Evolutionary conservation across 2,888 invertebrate genomes (phyloP).

Genomic region (Acrobasis consociella): DNA sequence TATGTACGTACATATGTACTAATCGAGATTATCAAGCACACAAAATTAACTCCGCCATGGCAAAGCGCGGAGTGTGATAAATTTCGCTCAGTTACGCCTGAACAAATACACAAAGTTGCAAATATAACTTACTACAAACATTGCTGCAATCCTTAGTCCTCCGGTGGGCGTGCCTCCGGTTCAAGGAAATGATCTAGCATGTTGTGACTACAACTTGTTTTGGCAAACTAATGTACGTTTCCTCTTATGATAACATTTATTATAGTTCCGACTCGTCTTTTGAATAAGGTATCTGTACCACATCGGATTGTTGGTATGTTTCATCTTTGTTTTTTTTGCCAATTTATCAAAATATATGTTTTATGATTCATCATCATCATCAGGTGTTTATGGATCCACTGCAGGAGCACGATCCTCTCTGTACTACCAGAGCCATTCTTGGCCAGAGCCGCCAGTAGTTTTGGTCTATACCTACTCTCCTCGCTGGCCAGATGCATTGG

Average conservation of each 20-base stretch:
- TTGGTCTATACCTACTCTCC: too few species aligned
- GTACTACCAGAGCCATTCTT: too few species aligned
- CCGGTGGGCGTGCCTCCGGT: too few species aligned
- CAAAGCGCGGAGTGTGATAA: conserved; percentile 12
- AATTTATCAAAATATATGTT: too few species aligned
- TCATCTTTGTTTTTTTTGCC: too few species aligned
- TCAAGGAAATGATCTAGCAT: background rate
- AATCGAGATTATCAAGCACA: background rate
- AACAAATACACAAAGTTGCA: conserved; percentile 9
- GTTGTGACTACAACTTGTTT: background rate
- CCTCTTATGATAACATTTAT: conserved; percentile 37
- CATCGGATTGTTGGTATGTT: too few species aligned
- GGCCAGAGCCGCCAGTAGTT: too few species aligned
- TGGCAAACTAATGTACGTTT: conserved; percentile 27
- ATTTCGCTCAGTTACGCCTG: conserved; percentile 12
- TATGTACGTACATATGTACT: too few species aligned
- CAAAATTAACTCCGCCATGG: background rate
- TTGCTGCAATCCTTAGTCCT: background rate
- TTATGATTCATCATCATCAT: too few species aligned
- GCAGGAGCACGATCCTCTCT: too few species aligned
- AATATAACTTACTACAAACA: conserved; percentile 7
- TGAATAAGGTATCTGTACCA: conserved; percentile 29
- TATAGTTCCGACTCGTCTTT: conserved; percentile 38
- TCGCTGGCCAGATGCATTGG: too few species aligned
- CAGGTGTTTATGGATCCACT: too few species aligned